These are phyloP conservation scores for Thamnophis elegans DNA, from an alignment of 2,797 vertebrate species.

Conservation along the genomic window DNA sequence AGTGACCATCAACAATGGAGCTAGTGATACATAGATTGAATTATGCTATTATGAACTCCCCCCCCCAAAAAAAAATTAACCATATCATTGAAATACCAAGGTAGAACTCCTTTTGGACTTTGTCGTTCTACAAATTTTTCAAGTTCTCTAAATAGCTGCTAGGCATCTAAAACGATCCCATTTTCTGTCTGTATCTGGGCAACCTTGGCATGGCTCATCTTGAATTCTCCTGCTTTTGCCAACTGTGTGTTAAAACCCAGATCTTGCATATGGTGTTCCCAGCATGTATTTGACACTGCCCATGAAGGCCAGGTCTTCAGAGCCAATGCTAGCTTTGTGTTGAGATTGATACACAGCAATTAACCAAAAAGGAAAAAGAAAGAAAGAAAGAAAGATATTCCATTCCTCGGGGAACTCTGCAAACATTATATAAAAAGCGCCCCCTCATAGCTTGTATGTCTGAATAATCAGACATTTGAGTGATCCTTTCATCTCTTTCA, in stretches of 20 bases:
- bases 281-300: slow-evolving; percentile 75
- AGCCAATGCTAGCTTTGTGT: slow-evolving; percentile 56
- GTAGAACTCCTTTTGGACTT: neutral
- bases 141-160: slow-evolving; percentile 17
- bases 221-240: slow-evolving; percentile 74
- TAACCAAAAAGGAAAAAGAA: slow-evolving; percentile 69
- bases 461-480: slow-evolving; percentile 77
- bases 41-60: neutral
- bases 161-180: slow-evolving; percentile 8
- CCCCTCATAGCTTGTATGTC: slow-evolving; percentile 70
- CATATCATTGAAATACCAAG: neutral
- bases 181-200: slow-evolving; percentile 72
- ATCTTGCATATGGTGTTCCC: slow-evolving; percentile 74
- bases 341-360: slow-evolving; percentile 60
- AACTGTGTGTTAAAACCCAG: slow-evolving; percentile 78
- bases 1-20: neutral
- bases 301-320: slow-evolving; percentile 68
- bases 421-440: slow-evolving; percentile 50
- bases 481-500: slow-evolving; percentile 79
- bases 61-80: neutral
- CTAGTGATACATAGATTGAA: neutral
- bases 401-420: slow-evolving; percentile 84
- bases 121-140: slow-evolving; percentile 16
- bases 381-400: slow-evolving; percentile 77
- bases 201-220: slow-evolving; percentile 76